These are phyloP conservation scores for Cylindroiulus punctatus DNA, from an alignment of 2,888 invertebrate species.

Conservation along the genomic window DNA sequence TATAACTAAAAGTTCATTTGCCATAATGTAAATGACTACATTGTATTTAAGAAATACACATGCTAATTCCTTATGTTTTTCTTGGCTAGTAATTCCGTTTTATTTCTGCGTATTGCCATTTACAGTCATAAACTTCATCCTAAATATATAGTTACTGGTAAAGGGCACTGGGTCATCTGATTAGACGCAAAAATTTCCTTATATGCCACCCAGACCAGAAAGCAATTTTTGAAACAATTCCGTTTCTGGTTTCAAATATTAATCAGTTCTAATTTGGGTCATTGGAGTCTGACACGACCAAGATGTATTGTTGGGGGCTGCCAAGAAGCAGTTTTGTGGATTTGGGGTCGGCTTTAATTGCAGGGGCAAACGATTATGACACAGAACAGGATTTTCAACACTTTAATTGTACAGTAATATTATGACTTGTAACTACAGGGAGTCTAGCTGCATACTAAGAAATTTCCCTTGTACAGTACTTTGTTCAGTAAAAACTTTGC, in stretches of 20 bases:
- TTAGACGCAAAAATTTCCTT: neutral
- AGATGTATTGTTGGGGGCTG: neutral
- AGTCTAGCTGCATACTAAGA: neutral
- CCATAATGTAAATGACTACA: no score
- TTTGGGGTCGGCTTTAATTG: neutral
- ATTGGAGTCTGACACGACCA: neutral
- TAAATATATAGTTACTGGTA: neutral
- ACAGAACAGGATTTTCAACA: neutral
- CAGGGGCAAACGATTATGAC: neutral
- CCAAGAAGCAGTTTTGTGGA: neutral
- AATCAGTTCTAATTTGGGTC: neutral
- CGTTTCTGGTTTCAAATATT: conserved; percentile 4
- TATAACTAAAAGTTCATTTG: no score
- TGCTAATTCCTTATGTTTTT: no score
- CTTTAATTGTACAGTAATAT: neutral
- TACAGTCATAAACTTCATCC: neutral
- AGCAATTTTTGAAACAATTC: neutral
- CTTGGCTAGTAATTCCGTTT: no score
- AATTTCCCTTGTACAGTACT: no score
- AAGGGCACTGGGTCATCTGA: neutral
- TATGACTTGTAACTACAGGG: neutral
- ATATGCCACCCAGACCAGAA: conserved; percentile 17
- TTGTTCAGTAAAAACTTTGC: no score
- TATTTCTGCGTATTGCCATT: conserved; percentile 40
- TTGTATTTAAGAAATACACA: no score